phyloP scores from a whole-genome alignment of 2,797 vertebrate species.

The Peromyscus attwateri region DNA sequence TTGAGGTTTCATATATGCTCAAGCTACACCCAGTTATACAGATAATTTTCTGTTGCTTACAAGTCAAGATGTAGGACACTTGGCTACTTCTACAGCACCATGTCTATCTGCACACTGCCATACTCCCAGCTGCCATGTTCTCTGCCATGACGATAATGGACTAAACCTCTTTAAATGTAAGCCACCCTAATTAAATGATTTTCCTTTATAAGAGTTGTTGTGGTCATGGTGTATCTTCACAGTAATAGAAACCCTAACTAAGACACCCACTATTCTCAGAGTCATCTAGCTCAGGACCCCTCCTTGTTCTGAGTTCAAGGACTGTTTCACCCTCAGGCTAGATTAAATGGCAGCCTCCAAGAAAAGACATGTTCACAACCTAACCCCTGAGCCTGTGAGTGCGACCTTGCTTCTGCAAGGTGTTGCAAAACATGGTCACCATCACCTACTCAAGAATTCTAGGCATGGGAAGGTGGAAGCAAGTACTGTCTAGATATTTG shows the following conservation, averaged over 20 bases:
- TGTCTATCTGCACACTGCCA: too few relatives aligned
- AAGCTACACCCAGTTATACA: too few relatives aligned
- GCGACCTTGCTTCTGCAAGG: not conserved
- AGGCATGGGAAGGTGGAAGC: rapidly evolving
- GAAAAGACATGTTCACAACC: rapidly evolving
- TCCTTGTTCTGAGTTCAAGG: not conserved
- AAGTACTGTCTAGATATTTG: rapidly evolving
- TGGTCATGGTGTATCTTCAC: not conserved
- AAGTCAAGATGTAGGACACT: too few relatives aligned
- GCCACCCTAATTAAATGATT: not conserved
- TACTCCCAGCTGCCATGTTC: not conserved
- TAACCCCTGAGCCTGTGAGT: not conserved
- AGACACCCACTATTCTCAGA: not conserved
- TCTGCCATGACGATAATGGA: not conserved
- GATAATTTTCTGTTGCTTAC: too few relatives aligned
- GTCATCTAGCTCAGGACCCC: rapidly evolving
- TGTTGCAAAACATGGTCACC: too few relatives aligned
- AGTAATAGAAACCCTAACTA: not conserved
- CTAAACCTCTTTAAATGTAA: not conserved
- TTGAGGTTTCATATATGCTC: too few relatives aligned
- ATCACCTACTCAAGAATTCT: not conserved
- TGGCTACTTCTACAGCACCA: too few relatives aligned
- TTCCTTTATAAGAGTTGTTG: not conserved
- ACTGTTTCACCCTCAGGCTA: rapidly evolving
- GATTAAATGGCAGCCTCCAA: too few relatives aligned